Evolutionary conservation across 2,888 invertebrate genomes (phyloP).

Genomic region (Ichneumon xanthorius): DNA sequence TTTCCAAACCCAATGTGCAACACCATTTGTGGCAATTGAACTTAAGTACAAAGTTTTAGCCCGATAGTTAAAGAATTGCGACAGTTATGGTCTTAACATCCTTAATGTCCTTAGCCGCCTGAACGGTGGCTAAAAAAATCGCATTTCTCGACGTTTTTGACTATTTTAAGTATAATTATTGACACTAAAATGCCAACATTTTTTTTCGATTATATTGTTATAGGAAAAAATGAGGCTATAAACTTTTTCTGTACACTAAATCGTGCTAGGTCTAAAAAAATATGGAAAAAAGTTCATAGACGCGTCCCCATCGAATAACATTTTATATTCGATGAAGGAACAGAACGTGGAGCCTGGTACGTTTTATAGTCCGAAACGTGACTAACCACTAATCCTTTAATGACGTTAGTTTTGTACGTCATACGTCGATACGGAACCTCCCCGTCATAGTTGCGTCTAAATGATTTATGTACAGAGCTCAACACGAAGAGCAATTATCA

Average conservation of each 20-base stretch:
- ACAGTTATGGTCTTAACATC: too few species aligned
- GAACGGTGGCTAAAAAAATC: too few species aligned
- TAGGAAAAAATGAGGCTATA: neutral
- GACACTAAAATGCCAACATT: neutral
- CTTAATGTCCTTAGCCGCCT: too few species aligned
- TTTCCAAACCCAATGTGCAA: too few species aligned
- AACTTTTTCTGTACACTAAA: neutral
- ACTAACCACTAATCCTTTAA: slow-evolving; percentile 67
- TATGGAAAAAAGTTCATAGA: neutral
- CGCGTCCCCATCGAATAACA: neutral
- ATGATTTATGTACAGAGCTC: slow-evolving; percentile 50
- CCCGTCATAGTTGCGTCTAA: slow-evolving; percentile 33
- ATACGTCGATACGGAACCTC: slow-evolving; percentile 52
- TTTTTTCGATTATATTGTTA: neutral
- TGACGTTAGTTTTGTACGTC: slow-evolving; percentile 64
- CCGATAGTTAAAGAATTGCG: too few species aligned
- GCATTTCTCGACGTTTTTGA: neutral
- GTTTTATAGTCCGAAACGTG: slow-evolving; percentile 62
- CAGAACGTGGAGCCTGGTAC: neutral
- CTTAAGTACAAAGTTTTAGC: too few species aligned
- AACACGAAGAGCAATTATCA: slow-evolving; percentile 10
- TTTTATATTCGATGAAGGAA: neutral
- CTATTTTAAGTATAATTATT: neutral
- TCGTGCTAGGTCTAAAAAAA: too few species aligned
- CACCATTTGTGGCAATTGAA: too few species aligned